Conservation (phyloP, 2,888 invertebrate genomes). For the Epinotia brunnichana region DNA sequence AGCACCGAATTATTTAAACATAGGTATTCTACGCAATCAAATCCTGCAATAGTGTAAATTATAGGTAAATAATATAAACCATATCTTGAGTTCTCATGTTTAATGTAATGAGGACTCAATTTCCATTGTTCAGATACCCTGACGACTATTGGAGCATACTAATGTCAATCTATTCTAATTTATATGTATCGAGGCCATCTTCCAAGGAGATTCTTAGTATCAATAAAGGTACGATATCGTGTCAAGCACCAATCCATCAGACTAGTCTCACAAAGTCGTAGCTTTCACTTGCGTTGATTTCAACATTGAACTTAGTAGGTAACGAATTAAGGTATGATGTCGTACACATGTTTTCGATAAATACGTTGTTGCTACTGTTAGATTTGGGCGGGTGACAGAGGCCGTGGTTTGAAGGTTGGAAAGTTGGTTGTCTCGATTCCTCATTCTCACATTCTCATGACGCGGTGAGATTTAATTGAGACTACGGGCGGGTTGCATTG, state of each 20-base stretch:
- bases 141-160: conserved; percentile 1
- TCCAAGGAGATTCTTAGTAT: conserved; percentile 12
- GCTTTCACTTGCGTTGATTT: neutral
- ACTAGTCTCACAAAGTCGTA: neutral
- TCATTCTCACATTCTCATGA: neutral
- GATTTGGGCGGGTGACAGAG: neutral
- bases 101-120: conserved; percentile 9
- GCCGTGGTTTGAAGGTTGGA: neutral
- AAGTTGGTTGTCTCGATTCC: conserved; percentile 4
- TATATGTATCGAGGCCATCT: conserved; percentile 23
- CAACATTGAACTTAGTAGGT: neutral
- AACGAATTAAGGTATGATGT: neutral
- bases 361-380: neutral
- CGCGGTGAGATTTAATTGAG: neutral
- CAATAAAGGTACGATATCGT: conserved; percentile 16
- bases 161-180: conserved; percentile 19
- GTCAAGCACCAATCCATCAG: conserved; percentile 11
- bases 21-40: too few relatives aligned
- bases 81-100: conserved; percentile 6
- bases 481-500: neutral
- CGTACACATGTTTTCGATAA: neutral
- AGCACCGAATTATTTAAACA: too few relatives aligned
- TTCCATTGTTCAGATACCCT: neutral
- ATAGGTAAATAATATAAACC: too few relatives aligned
- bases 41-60: too few relatives aligned